phyloP scores from a whole-genome alignment of 2,113 vertebrate genomes.

The Syngnathus typhle region DNA sequence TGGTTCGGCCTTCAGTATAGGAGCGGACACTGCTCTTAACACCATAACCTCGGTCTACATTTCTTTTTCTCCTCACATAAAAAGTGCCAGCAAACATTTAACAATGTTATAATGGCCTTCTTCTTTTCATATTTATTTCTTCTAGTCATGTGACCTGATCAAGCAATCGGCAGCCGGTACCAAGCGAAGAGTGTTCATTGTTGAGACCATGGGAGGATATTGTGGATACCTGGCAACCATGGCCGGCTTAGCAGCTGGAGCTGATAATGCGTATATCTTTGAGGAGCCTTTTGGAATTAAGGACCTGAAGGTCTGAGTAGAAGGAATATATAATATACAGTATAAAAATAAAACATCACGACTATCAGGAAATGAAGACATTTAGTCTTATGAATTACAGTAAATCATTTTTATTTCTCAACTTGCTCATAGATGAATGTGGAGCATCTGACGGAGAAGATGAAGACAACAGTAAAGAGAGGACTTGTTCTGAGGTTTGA shows the following conservation, averaged over 20 bases:
- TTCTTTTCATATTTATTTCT: background rate
- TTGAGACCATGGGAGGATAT: conserved; percentile 94
- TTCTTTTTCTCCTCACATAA: background rate
- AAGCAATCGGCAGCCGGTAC: conserved; percentile 93
- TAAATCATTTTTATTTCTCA: background rate
- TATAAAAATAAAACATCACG: background rate
- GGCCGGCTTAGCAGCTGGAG: conserved; percentile 84
- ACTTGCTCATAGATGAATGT: conserved; percentile 75
- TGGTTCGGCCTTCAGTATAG: conserved; percentile 85
- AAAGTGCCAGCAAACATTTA: background rate
- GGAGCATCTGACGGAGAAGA: conserved; percentile 84
- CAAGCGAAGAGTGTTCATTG: conserved; percentile 90
- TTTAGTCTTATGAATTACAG: background rate
- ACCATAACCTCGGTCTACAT: conserved; percentile 74
- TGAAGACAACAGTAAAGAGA: conserved; percentile 90
- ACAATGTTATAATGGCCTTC: background rate
- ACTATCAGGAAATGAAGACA: background rate
- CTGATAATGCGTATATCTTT: conserved; percentile 87
- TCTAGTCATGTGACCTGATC: conserved; percentile 86
- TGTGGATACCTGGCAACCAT: conserved; percentile 95
- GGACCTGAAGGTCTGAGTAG: conserved; percentile 78
- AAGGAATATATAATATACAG: background rate
- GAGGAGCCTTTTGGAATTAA: conserved; percentile 85
- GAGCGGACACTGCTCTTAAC: conserved; percentile 84
- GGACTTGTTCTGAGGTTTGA: conserved; percentile 82